Percentiles rank a stretch among this genome's conserved stretches.
phyloP scores from a whole-genome alignment of 2,888 invertebrate species.

The Erannis defoliaria region DNA sequence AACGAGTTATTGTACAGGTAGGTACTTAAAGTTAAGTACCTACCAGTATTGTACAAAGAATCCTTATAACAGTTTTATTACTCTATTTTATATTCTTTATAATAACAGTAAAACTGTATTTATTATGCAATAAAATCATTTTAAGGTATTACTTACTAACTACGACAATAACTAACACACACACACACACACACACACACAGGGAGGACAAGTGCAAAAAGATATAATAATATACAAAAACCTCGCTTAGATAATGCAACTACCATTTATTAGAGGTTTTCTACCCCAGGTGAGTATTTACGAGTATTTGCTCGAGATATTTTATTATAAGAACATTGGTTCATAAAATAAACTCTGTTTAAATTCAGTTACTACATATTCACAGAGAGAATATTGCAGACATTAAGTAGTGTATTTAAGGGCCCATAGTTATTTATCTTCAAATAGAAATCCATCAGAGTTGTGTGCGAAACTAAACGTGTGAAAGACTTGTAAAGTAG shows the following conservation, averaged over 20 bases:
- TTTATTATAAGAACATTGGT: background rate
- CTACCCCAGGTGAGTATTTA: background rate
- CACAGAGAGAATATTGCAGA: background rate
- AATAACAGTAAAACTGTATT: background rate
- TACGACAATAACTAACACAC: too few species aligned
- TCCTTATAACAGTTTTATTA: background rate
- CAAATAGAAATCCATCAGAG: slow-evolving; percentile 8
- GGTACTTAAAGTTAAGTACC: too few species aligned
- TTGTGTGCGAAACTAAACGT: background rate
- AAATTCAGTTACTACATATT: slow-evolving; percentile 22
- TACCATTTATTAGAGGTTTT: background rate
- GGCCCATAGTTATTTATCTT: slow-evolving; percentile 7
- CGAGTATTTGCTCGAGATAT: background rate
- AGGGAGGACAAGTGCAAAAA: background rate
- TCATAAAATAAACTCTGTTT: slow-evolving; percentile 15
- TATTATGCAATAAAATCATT: slow-evolving; percentile 1
- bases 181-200: too few species aligned
- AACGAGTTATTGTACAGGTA: too few species aligned
- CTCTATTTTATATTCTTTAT: background rate
- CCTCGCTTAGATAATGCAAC: background rate
- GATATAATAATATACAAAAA: background rate
- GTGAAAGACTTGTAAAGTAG: too few species aligned
- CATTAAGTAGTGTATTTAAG: background rate
- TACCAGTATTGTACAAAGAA: too few species aligned
- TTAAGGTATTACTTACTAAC: too few species aligned